Evolutionary conservation across 2,888 invertebrate species (phyloP).

Genomic region (Tetramorium bicarinatum): DNA sequence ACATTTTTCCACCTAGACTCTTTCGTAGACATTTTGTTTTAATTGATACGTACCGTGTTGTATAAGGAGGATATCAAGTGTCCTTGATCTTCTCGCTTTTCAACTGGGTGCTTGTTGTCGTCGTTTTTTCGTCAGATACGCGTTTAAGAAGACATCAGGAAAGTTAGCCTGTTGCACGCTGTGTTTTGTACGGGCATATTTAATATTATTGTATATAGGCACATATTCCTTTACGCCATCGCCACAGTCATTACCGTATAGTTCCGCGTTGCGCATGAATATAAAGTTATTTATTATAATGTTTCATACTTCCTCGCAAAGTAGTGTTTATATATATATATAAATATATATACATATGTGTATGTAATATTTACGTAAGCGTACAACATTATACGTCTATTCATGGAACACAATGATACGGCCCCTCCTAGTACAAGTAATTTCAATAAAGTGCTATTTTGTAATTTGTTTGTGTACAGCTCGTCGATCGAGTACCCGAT

Average conservation of each 20-base stretch:
- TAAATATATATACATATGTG: constrained; percentile 55
- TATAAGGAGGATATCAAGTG: constrained; percentile 59
- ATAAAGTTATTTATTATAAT: constrained; percentile 76
- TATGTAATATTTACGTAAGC: constrained; percentile 60
- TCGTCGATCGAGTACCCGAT: background rate
- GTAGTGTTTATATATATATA: constrained; percentile 54
- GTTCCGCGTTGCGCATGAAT: constrained; percentile 49
- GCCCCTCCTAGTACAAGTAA: background rate
- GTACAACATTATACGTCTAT: background rate
- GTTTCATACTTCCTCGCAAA: constrained; percentile 77
- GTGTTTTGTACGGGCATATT: constrained; percentile 42
- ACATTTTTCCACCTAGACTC: background rate
- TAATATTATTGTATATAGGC: constrained; percentile 67
- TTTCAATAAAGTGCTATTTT: constrained; percentile 16
- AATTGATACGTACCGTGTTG: constrained; percentile 38
- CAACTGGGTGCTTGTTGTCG: constrained; percentile 44
- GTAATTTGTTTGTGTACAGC: background rate
- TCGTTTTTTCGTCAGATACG: constrained; percentile 42
- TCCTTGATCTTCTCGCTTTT: constrained; percentile 60
- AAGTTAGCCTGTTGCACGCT: constrained; percentile 22
- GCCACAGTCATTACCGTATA: constrained; percentile 64
- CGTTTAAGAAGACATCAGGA: constrained; percentile 27
- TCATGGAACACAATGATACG: background rate
- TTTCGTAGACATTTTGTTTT: constrained; percentile 33
- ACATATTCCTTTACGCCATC: constrained; percentile 70